Conservation (phyloP, 2,113 vertebrate species). For the Platysteira castanea region DNA sequence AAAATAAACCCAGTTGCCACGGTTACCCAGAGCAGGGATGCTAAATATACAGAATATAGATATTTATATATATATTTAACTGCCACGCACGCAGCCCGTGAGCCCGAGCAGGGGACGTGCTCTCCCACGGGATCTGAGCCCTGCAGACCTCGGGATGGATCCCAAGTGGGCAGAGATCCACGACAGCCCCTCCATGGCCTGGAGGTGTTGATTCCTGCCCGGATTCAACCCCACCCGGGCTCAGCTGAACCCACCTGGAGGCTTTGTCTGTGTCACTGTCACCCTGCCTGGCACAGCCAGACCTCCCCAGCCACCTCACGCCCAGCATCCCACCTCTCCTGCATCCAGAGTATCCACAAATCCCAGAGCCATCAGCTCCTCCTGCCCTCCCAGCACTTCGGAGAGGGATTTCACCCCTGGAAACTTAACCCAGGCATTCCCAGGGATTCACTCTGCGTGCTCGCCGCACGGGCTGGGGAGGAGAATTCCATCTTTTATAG, state of each 20-base stretch:
- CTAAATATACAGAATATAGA: not conserved
- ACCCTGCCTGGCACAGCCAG: not conserved
- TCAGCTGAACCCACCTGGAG: not conserved
- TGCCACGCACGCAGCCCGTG: not conserved
- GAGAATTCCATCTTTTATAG: not conserved
- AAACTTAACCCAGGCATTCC: not conserved
- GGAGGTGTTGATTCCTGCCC: not conserved
- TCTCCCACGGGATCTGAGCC: not conserved
- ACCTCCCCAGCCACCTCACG: rapidly evolving
- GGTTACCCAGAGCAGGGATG: constrained; percentile 23
- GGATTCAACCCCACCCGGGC: not conserved
- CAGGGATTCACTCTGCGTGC: not conserved
- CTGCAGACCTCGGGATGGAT: not conserved
- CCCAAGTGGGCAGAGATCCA: rapidly evolving
- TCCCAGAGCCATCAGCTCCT: not conserved
- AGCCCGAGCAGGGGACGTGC: not conserved
- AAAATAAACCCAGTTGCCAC: constrained; percentile 52
- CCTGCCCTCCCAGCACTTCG: rapidly evolving
- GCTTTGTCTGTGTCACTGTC: rapidly evolving
- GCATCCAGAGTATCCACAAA: rapidly evolving
- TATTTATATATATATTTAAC: not conserved
- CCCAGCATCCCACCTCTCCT: not conserved
- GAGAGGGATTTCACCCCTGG: not conserved
- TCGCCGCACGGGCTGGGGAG: rapidly evolving
- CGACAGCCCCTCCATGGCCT: not conserved